phyloP scores from a whole-genome alignment of 2,888 invertebrate genomes.

The Sialis lutaria region DNA sequence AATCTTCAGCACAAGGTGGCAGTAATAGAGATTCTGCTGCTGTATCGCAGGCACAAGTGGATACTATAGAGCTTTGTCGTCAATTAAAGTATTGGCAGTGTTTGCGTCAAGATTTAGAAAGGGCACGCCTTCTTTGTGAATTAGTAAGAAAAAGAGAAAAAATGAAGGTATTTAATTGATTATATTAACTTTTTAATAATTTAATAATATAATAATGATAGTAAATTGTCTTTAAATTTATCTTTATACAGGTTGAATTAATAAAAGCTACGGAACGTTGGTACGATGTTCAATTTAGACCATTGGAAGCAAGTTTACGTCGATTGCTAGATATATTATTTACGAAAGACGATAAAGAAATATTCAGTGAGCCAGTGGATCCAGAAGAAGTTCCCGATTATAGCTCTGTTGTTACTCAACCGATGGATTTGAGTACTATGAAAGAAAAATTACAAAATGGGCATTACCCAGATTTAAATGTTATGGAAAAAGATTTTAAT shows the following conservation, averaged over 20 bases:
- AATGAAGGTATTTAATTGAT: constrained; percentile 44
- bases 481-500: constrained; percentile 77
- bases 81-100: constrained; percentile 90
- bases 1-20: constrained; percentile 32
- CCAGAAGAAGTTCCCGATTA: constrained; percentile 81
- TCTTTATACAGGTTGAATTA: constrained; percentile 30
- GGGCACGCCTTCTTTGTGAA: constrained; percentile 83
- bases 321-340: constrained; percentile 61
- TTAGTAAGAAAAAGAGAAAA: constrained; percentile 91
- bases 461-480: constrained; percentile 51
- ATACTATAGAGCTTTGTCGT: constrained; percentile 59
- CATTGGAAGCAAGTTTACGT: constrained; percentile 61
- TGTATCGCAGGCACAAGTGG: constrained; percentile 18
- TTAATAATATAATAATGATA: no score
- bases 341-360: constrained; percentile 65
- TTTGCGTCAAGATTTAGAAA: constrained; percentile 82
- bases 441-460: constrained; percentile 50
- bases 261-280: constrained; percentile 67
- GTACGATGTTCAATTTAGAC: constrained; percentile 63
- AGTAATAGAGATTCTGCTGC: constrained; percentile 8
- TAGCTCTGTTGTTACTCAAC: constrained; percentile 61
- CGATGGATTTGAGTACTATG: constrained; percentile 88
- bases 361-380: constrained; percentile 89
- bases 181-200: no score
- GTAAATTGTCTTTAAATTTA: no score